These are phyloP conservation scores for Potorous gilbertii DNA, from an alignment of 2,797 vertebrate species.

Conservation along the genomic window DNA sequence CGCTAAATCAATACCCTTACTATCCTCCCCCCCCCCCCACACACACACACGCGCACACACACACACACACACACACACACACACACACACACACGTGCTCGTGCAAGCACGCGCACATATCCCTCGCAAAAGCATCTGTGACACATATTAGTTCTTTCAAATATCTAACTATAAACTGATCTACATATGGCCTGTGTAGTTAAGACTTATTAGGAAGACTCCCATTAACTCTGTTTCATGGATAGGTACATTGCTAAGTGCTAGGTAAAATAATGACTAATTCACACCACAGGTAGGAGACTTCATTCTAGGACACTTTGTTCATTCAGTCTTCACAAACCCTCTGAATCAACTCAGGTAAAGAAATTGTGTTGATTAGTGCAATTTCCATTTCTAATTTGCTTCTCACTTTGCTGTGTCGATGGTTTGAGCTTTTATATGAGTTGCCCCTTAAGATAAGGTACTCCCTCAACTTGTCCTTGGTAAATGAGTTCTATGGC, in stretches of 20 bases:
- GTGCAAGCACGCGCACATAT: not conserved
- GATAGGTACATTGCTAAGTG: not conserved
- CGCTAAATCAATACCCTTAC: conserved; percentile 19
- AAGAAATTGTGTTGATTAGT: conserved; percentile 10
- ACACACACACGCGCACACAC: not conserved
- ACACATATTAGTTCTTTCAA: not conserved
- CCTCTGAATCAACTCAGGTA: conserved; percentile 33
- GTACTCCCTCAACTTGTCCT: not conserved
- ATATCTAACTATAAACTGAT: not conserved
- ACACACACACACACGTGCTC: not conserved
- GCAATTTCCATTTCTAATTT: conserved; percentile 30
- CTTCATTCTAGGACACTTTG: not conserved
- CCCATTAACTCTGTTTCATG: not conserved
- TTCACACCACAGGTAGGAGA: not conserved
- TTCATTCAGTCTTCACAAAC: not conserved
- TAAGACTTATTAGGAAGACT: not conserved
- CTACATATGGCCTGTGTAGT: not conserved
- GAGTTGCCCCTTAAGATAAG: not conserved
- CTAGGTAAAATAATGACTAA: not conserved
- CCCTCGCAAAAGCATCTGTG: not conserved
- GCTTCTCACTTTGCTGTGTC: not conserved
- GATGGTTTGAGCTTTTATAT: not conserved
- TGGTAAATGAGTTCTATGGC: not conserved
- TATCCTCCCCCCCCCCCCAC: not conserved
- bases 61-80: not conserved